Evolutionary conservation across 2,113 vertebrate species (phyloP).

Genomic region (Tympanuchus pallidicinctus): DNA sequence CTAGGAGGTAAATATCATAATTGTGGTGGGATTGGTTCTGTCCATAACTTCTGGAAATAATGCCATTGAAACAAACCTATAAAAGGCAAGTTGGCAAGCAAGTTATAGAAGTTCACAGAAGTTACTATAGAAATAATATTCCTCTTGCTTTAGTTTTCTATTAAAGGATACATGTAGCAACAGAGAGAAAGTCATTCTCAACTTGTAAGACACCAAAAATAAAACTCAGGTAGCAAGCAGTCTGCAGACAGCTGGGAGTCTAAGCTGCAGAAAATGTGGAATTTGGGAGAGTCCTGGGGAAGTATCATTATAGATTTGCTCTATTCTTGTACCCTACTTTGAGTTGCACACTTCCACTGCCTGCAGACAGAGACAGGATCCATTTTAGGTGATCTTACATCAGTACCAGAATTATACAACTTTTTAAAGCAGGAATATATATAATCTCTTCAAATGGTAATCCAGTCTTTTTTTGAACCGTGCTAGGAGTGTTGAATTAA

Average conservation of each 20-base stretch:
- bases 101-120: background rate
- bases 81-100: background rate
- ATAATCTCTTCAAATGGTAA: background rate
- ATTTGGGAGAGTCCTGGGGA: background rate
- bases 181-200: background rate
- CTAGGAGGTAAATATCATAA: background rate
- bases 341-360: background rate
- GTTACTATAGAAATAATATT: background rate
- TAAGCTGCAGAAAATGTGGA: background rate
- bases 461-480: background rate
- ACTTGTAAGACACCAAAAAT: background rate
- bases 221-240: background rate
- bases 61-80: background rate
- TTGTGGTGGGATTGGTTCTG: background rate
- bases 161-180: background rate
- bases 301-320: background rate
- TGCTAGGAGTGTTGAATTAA: background rate
- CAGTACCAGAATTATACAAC: background rate
- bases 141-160: background rate
- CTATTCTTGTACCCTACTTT: background rate
- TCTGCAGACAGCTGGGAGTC: background rate
- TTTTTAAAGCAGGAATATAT: background rate
- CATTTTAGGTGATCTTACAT: background rate
- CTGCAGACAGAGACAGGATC: background rate
- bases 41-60: background rate